Evolutionary conservation across 1,140 invertebrate genomes (phyloP), one percentile per base, ranked within the genome.

Genomic region (Hydropsyche tenuis): DNA sequence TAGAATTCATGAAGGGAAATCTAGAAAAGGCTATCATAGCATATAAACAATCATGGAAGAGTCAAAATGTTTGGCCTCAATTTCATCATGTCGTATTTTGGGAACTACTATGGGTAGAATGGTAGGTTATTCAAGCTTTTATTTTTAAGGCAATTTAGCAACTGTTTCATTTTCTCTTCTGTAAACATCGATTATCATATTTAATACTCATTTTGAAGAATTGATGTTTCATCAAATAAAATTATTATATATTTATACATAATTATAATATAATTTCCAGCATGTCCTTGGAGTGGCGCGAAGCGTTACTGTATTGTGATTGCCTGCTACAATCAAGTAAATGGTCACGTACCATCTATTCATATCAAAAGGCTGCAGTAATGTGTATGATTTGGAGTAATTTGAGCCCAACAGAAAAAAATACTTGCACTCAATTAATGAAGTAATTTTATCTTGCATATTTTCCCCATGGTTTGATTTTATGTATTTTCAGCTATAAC

Each of bases 1-100:
- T 96, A 42, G 90, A 96, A 80, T 89, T 96, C 76, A 89, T 96
- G 74, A 89, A 89, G 70, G 95, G 94, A 1, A 89, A 94, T 81
- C 84, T 97, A 70, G 88, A 91, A 53, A 86, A 89, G 25, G 90
- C 93, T 1, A 89, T 94, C 56, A 81, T 85, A 0, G 95, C 90
- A 85, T 98, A 96, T 83, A 90, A 90, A 48, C 90, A 89, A 76
- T 96, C 94, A 0, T 93, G 96, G 85, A 89, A 92, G 62, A 93
- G 92, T 12, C 95, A 97, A 80, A 83, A 90, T 73, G 85, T 93
- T 7, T 99, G 96, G 94, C 89, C 91, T 3, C 96, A 98, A 80
- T 97, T 98, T 82, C 95, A 97, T 84, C 95, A 98, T 82, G 81
- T 98, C 0, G 97, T 95, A 81, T 97, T 91, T 82, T 99, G 96